Base-by-base conservation (phyloP, 2,113 vertebrate genomes). In the Parus major region DNA sequence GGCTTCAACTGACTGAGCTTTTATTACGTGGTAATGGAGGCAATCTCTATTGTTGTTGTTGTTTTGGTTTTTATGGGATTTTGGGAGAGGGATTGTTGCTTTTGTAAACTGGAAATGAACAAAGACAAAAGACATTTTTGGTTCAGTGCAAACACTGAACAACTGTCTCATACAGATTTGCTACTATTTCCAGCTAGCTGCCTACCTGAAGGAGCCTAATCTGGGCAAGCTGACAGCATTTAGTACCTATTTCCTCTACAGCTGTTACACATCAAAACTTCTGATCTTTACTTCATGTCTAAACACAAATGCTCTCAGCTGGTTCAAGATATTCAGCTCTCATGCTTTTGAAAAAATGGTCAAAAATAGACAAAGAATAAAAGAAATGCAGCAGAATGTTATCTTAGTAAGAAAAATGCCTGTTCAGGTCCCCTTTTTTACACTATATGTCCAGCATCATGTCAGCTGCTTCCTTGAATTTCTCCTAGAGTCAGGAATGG, bases 261-360 rank as follows among this genome's bases (percentile, higher is more conserved):
- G 78, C 46, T 94, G 61, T 76, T 49, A 69, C 24, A 89, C 85
- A 87, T 56, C 41, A 42, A 82, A 87, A 85, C 50, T 92, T 71
- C 59, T 82, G 35, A 82, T 86, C 66, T 72, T 85, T 72, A 59
- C 25, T 88, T 72, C 46, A 53, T 39, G 10, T 82, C 53, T 87
- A 72, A 79, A 76, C 12, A 68, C 11, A 78, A 75, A 88, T 36
- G 28, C 27, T 65, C 35, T 92, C 68, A 86, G 47, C 49, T 81
- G 29, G 31, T 68, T 82, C 33, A 76, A 84, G 47, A 57, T n/a
- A 53, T 27, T 77, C 56, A n/a, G 31, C 41, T 76, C 64, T 70
- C 42, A 11, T n/a, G 22, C 39, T 44, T 70, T 76, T 89, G 75
- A 56, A 88, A 57, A 91, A 88, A n/a, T 16, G 12, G 7, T 42